These are phyloP conservation scores for Geodia barretti DNA, from an alignment of 37 sponge, comb jelly and placozoan species.

Conservation along the genomic window DNA sequence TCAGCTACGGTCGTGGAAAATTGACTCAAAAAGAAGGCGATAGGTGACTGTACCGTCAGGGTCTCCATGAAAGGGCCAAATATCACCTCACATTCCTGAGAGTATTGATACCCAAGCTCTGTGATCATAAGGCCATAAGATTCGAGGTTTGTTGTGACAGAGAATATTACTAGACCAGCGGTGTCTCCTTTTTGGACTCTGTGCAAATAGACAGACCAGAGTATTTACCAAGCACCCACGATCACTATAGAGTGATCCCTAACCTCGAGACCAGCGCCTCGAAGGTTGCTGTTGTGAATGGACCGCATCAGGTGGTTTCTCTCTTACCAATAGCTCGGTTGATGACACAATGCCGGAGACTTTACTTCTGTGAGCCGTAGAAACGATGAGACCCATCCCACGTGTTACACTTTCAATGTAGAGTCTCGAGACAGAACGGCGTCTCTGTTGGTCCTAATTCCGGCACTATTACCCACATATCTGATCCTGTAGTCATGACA, in stretches of 20 bases:
- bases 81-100: slow-evolving; percentile 38
- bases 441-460: not conserved
- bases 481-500: not conserved
- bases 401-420: not conserved
- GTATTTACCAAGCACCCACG: slow-evolving; percentile 1
- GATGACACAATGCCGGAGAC: too few relatives aligned
- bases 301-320: not conserved
- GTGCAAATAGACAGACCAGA: slow-evolving; percentile 28
- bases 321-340: slow-evolving; percentile 28
- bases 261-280: not conserved
- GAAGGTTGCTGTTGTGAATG: slow-evolving; percentile 9
- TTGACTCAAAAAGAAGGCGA: slow-evolving; percentile 29
- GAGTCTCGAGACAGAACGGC: not conserved
- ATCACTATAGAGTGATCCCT: slow-evolving; percentile 3
- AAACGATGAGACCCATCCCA: not conserved
- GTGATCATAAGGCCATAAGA: slow-evolving; percentile 17
- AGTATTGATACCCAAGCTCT: slow-evolving; percentile 67
- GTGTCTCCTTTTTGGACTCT: slow-evolving; percentile 17
- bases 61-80: slow-evolving; percentile 9
- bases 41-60: slow-evolving; percentile 11
- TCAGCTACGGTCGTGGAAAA: slow-evolving; percentile 27
- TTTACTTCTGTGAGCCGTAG: not conserved
- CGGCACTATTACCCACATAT: not conserved
- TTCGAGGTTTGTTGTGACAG: slow-evolving; percentile 49
- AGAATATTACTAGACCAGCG: not conserved